Base-by-base conservation (phyloP, 2,888 invertebrate genomes). In the Cheilosia vernalis region DNA sequence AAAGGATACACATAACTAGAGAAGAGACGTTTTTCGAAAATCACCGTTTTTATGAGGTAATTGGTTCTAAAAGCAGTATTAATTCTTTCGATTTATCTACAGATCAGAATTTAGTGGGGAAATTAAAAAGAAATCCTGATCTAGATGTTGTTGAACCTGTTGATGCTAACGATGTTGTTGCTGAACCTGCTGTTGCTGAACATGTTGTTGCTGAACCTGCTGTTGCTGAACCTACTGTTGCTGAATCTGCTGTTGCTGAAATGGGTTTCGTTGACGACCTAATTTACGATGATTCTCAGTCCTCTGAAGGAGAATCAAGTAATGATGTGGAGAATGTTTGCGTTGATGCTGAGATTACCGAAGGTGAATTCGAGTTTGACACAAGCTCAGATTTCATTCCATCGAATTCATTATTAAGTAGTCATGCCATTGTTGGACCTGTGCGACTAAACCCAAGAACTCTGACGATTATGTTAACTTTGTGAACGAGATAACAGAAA, bases 51-150 rank as follows among this genome's bases (percentile, higher is more conserved):
- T 13, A 49, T 17, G 27, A 69, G 44, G 44, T 55, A 67, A 56
- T 10, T 56, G 30, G 4, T 44, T 13, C 2, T 1, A 19, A 37
- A 19, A 56, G n/a, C n/a, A n/a, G 6, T 30, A 55, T 6, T n/a
- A 55, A 55, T 51, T 51, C 1, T 37, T 24, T 64, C 27, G 53
- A 67, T 55, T 7, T 55, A 15, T 21, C 17, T 15, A 0, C 40
- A 55, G 42, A 37, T 58, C 47, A 56, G 47, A 60, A 51, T 70
- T 60, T 70, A 70, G 60, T 70, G 70, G 37, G 30, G 37, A 58
- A 33, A n/a, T 69, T 15, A 13, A 47, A 13, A 9, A 58, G 10
- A 58, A 58, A 49, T 69, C 15, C 56, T 21, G 58, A 33, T 13
- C 24, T 21, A n/a, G 40, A 10, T 19, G 49, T 17, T 49, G 21